phyloP scores from a whole-genome alignment of 2,888 invertebrate genomes.

The Criorhina ranunculi region DNA sequence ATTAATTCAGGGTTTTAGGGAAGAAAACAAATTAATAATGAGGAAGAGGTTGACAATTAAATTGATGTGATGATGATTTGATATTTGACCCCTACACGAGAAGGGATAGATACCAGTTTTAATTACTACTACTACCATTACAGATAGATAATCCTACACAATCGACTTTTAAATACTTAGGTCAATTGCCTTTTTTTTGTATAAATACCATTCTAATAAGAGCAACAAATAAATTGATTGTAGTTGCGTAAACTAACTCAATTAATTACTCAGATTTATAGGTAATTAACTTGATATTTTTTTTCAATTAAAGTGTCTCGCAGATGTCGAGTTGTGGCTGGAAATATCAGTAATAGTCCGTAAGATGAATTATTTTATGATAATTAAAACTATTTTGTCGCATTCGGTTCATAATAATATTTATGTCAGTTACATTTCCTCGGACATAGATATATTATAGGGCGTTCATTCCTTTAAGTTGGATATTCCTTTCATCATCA shows the following conservation, averaged over 20 bases:
- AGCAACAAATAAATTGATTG: not conserved
- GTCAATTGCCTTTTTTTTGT: not conserved
- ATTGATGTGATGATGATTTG: conserved; percentile 13
- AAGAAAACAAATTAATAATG: not conserved
- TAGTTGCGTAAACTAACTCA: not conserved
- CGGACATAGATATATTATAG: too few species aligned
- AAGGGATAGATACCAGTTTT: conserved; percentile 9
- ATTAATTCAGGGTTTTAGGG: not conserved
- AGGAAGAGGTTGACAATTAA: conserved; percentile 12
- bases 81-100: not conserved
- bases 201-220: not conserved
- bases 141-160: not conserved
- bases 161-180: not conserved
- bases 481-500: too few species aligned
- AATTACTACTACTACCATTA: not conserved
- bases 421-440: not conserved
- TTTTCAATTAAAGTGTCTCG: not conserved
- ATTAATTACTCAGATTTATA: not conserved
- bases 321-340: not conserved
- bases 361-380: not conserved
- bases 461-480: too few species aligned
- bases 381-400: too few species aligned
- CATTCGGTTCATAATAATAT: not conserved
- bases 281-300: not conserved
- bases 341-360: not conserved